Evolutionary conservation across 2,113 vertebrate genomes (phyloP), one percentile per base, ranked within the genome.

Genomic region (Clinocottus analis): DNA sequence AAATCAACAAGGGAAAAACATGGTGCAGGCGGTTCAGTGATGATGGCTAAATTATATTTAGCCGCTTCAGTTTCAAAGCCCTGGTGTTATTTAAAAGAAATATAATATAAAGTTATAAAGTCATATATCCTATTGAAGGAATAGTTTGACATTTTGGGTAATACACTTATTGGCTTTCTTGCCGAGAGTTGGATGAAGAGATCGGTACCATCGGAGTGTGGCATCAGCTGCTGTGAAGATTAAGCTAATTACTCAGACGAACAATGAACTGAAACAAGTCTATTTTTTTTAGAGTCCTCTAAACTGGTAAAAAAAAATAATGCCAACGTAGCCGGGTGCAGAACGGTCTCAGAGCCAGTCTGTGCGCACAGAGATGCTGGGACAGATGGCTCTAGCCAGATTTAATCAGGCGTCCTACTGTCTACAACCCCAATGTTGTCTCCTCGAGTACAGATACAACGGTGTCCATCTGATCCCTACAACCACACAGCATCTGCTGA

Each of bases 311-410:
- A 43, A 9, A 47, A 33, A 69, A n/a, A n/a, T n/a, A n/a, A 53
- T 27, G 35, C 0, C 45, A 43, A 35, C n/a, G 21, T 51, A 63
- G 31, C 29, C 14, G 4, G 72, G 51, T 59, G 51, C 56, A 43
- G n/a, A 9, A 4, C n/a, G 53, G 14, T 60, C 55, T 63, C 25
- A 61, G 62, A 69, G 70, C 45, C 49, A 29, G 33, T 43, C 37
- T 51, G 63, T 85, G 47, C 47, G 63, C 51, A 35, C 56, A 75
- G 64, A 77, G 67, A 79, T 80, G 75, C 64, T 17, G 21, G 27
- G 77, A 76, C 90, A 91, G 90, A 93, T 90, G 90, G 89, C 85
- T 59, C 43, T 31, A 66, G 70, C 76, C 79, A 86, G 77, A 82
- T 85, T 83, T 58, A 82, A 59, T 87, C 79, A 77, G 72, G 75